Base-by-base conservation (phyloP, 2,113 vertebrate species). In the Crotophaga sulcirostris region DNA sequence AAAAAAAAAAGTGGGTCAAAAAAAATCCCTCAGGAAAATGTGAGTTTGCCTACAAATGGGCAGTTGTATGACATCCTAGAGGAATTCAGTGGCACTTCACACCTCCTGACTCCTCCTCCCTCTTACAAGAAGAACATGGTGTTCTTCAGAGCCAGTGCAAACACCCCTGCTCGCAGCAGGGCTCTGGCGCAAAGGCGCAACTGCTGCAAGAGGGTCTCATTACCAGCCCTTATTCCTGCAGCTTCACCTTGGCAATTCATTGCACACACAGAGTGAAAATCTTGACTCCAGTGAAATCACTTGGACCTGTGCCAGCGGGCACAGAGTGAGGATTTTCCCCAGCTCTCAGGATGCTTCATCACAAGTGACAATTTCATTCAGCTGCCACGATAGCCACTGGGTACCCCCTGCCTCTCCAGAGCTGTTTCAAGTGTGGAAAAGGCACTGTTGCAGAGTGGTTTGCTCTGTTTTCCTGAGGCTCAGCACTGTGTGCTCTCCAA, bases 331-430 rank as follows among this genome's bases (percentile, higher is more conserved):
- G 84, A 91, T 87, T 68, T 60, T 8, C 87, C 87, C 66, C 40
- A 49, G 94, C 64, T 92, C 76, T 75, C 29, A 47, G 73, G 79
- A 86, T 70, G 64, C 52, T 80, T 94, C 90, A 95, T 90, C 64
- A 1, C 83, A 90, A 94, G 80, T 81, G 92, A 88, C 92, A 93
- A 93, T 92, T 95, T 88, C 77, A 88, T 94, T 92, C 87, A 89
- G 93, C 77, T 84, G 66, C 84, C 74, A 60, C 2, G 0, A 95
- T 69, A 86, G 96, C 88, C 85, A 81, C 44, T 72, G 86, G 94
- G 76, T 94, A 91, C n/a, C 36, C 40, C 52, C 45, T 76, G 85
- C 56, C 76, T 68, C 77, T 86, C 56, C 60, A 78, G 90, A 90
- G 63, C 56, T n/a, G 40, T 26, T 82, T 90, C 79, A 72, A 84